Evolutionary conservation across 2,797 vertebrate genomes (phyloP), one percentile per base, ranked within the genome.

Genomic region (Gymnocypris eckloni): DNA sequence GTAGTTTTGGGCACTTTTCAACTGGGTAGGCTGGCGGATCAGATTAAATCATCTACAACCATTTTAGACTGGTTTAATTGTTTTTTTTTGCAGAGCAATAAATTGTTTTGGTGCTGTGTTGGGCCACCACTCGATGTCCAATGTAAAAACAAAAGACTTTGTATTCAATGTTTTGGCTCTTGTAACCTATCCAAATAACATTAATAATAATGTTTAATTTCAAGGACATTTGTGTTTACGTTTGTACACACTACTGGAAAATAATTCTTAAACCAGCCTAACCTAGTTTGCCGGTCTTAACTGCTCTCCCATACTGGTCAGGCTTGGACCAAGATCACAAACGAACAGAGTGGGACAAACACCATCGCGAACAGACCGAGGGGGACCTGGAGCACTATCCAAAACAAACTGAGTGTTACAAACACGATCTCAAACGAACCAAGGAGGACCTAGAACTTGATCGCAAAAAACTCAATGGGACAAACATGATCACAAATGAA

Each of bases 141-240:
- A 39, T 81, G 28, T 50, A 37, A 37, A 81, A 37, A 52, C 43
- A 4, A 66, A 33, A 66, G 15, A 33, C 6, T 33, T 66, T 33
- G 25, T 25, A 15, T 28, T 66, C 25, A 66, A 33, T 66, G 9
- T 81, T 69, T 39, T 79, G 56, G 4, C 79, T 22, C 64, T 22
- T 81, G 79, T 18, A 52, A 69, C 15, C 28, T 81, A 22, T 33
- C 18, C 79, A 69, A 52, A 48, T 39, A 80, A 12, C 67, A 45
- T 37, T 43, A 61, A 61, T 16, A 25, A 41, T 15, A 82, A 1
- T 56, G 15, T n/a, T 76, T 83, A 10, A 39, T 66, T 75, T 75
- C 28, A 76, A 76, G 25, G 9, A 39, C 41, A 69, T 83, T n/a
- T 82, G 16, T 59, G 52, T 72, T 83, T 6, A 75, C 7, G 1